Evolutionary conservation across 2,888 invertebrate species (phyloP).

Genomic region (Melolontha melolontha): DNA sequence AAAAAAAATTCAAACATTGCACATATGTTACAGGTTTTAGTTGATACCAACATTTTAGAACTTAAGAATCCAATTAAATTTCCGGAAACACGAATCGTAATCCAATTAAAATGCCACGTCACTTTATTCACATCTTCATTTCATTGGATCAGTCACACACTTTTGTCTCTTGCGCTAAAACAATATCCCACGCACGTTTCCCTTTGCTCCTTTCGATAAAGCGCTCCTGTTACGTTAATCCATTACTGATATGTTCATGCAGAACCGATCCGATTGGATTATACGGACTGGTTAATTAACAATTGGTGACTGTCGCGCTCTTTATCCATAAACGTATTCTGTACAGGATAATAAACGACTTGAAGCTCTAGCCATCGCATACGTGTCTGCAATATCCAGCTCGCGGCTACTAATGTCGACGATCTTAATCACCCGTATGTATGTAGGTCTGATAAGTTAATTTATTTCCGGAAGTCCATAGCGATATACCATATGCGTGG

Average conservation of each 20-base stretch:
- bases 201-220: conserved; percentile 27
- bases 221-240: conserved; percentile 12
- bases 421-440: conserved; percentile 26
- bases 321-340: conserved; percentile 12
- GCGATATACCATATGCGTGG: conserved; percentile 23
- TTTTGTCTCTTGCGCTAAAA: conserved; percentile 6
- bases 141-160: not conserved
- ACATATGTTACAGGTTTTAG: no score
- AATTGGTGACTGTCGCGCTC: not conserved
- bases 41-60: no score
- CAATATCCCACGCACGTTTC: conserved; percentile 1
- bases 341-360: conserved; percentile 6
- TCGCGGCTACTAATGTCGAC: conserved; percentile 9
- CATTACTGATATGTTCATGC: conserved; percentile 16
- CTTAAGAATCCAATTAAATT: no score
- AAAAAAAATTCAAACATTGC: no score
- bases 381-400: conserved; percentile 26
- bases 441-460: conserved; percentile 28
- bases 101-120: no score
- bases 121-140: conserved; percentile 6
- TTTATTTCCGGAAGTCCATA: conserved; percentile 24
- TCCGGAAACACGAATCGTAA: no score
- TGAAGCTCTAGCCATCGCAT: conserved; percentile 3
- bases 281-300: conserved; percentile 17
- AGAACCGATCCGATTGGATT: conserved; percentile 2